A percentile compares a stretch with the other conserved stretches of the same genome.
Evolutionary conservation across 2,113 vertebrate species (phyloP).

Genomic region (Tenebrosternarchus preto): DNA sequence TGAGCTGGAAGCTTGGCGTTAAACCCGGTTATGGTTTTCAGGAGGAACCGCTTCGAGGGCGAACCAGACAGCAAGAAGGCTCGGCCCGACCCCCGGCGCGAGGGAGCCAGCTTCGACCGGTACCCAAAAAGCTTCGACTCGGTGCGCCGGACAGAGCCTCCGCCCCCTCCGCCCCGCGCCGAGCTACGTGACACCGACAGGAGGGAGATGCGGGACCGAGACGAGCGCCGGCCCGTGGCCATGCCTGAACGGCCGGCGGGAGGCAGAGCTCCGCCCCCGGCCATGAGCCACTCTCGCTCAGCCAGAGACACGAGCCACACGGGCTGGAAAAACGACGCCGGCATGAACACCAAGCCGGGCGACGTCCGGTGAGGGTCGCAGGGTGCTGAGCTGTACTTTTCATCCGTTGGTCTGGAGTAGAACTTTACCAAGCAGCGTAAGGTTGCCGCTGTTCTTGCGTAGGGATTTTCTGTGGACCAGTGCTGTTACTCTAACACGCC

Average conservation of each 20-base stretch:
- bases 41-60: conserved; percentile 86
- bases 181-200: conserved; percentile 87
- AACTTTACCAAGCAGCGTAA: too few relatives aligned
- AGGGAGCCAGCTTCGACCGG: conserved; percentile 83
- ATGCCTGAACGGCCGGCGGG: conserved; percentile 80
- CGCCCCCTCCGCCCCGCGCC: conserved; percentile 72
- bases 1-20: not conserved
- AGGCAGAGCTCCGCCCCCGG: conserved; percentile 69
- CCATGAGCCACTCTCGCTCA: conserved; percentile 81
- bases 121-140: conserved; percentile 89
- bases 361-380: conserved; percentile 80
- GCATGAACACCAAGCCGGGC: conserved; percentile 81
- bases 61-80: conserved; percentile 89
- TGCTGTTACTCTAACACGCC: not conserved
- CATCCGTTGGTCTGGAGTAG: not conserved
- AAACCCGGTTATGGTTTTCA: conserved; percentile 51
- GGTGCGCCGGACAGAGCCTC: conserved; percentile 81
- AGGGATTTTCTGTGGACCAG: too few relatives aligned
- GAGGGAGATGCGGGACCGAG: conserved; percentile 83
- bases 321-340: conserved; percentile 85
- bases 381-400: not conserved
- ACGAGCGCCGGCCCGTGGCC: conserved; percentile 85
- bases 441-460: too few relatives aligned
- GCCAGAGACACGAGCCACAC: conserved; percentile 81
- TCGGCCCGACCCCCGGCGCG: conserved; percentile 81